Conservation (phyloP, 2,113 vertebrate species). For the Zapus hudsonius region DNA sequence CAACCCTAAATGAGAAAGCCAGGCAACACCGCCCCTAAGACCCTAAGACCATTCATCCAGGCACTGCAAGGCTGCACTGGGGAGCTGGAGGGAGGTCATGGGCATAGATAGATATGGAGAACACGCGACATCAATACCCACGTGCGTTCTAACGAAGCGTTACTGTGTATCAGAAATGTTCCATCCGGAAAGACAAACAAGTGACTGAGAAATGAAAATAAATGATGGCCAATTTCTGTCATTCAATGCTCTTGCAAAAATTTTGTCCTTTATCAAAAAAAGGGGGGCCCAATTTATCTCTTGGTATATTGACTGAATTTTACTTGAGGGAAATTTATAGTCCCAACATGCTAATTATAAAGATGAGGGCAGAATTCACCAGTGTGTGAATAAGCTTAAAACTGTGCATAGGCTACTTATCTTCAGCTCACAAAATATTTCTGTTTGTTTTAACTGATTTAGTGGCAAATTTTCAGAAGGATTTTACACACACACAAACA, state of each 20-base stretch:
- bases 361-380: constrained; percentile 10
- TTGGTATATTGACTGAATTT: neutral
- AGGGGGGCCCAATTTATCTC: neutral
- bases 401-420: neutral
- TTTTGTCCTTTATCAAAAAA: neutral
- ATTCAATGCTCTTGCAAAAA: neutral
- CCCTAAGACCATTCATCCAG: constrained; percentile 35
- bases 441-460: neutral
- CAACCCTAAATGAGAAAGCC: constrained; percentile 57
- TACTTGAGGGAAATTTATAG: neutral
- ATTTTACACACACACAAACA: neutral
- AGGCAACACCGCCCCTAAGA: constrained; percentile 11
- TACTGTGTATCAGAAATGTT: neutral
- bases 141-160: neutral
- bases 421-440: neutral
- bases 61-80: neutral
- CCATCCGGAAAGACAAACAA: constrained; percentile 1
- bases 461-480: neutral
- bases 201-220: neutral
- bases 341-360: neutral
- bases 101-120: too few species aligned
- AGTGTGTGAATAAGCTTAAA: neutral
- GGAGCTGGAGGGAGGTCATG: too few species aligned
- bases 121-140: too few species aligned
- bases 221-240: neutral